phyloP scores from a whole-genome alignment of 2,113 vertebrate species.

The Rattus rattus region DNA sequence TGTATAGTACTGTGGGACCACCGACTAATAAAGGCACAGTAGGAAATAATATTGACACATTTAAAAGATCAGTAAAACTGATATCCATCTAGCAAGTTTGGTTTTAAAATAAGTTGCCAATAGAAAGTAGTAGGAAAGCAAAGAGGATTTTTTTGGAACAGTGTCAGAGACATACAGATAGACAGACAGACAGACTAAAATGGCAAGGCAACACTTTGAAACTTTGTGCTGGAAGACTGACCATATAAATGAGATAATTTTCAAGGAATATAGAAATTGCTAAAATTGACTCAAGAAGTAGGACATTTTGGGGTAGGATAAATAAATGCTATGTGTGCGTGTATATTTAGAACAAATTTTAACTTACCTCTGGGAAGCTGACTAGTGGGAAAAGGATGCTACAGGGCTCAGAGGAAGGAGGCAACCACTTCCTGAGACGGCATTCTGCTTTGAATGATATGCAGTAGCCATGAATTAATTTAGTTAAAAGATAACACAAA shows the following conservation, averaged over 20 bases:
- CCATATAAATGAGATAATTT: not conserved
- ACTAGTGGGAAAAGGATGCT: not conserved
- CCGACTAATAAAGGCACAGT: not conserved
- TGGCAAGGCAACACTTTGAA: not conserved
- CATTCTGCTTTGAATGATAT: not conserved
- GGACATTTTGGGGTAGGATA: not conserved
- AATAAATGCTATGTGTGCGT: not conserved
- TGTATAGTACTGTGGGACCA: not conserved
- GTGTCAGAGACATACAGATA: not conserved
- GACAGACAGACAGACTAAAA: not conserved
- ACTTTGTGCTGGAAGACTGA: not conserved
- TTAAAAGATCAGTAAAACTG: not conserved
- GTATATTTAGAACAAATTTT: not conserved
- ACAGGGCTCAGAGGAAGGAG: too few relatives aligned
- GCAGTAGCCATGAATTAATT: not conserved
- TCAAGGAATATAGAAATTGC: not conserved
- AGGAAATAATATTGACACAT: not conserved
- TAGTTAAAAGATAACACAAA: not conserved
- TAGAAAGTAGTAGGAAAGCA: not conserved
- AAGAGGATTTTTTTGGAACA: not conserved
- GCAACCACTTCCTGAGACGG: not conserved
- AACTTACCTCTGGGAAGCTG: not conserved
- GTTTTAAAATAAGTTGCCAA: not conserved
- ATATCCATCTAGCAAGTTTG: not conserved
- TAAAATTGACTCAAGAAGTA: conserved; percentile 2